Base-by-base conservation (phyloP, 2,797 vertebrate species). In the Anabacerthia variegaticeps region DNA sequence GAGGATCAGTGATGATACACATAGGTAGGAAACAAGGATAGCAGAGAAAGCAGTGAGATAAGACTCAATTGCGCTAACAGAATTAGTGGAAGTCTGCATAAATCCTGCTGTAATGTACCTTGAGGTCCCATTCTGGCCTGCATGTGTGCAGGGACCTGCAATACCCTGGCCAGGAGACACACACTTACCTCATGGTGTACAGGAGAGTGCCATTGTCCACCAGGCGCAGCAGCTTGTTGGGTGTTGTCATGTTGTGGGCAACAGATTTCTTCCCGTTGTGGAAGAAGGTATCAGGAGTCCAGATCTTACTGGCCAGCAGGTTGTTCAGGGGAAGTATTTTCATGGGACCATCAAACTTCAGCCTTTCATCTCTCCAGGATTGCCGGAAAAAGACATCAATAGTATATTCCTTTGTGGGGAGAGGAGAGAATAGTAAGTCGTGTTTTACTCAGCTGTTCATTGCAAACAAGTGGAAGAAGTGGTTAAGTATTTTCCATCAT, bases 181-280 rank as follows among this genome's bases (percentile, higher is more conserved):
- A 41, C 34, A 22, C 97, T 98, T 94, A 99, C 99, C 99, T 99
- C 99, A 99, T 99, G 3, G 99, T 99, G 95, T 99, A 99, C 66
- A 99, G 98, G 28, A 99, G 98, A 0, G 99, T 99, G 41, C 99
- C 99, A 0, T 99, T 99, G 98, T 99, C 99, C 51, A 99, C 99
- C 91, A 99, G 98, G 74, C 99, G 98, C n/a, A 99, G 98, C 43
- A 99, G 98, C 92, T 99, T 99, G 98, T 99, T 99, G 21, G 99
- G 99, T 6, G 99, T 99, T 7, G 99, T 99, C 99, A 99, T 99
- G 96, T 99, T 99, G 97, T 99, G 99, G 55, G 99, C 99, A 8
- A 99, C 99, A 2, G 99, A 99, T 95, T 99, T 99, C 98, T 99
- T 99, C 72, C 99, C 99, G 0, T 99, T 99, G 98, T 99, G 99